Evolutionary conservation across 2,888 invertebrate species (phyloP).

Genomic region (Agrilus cyanescens): DNA sequence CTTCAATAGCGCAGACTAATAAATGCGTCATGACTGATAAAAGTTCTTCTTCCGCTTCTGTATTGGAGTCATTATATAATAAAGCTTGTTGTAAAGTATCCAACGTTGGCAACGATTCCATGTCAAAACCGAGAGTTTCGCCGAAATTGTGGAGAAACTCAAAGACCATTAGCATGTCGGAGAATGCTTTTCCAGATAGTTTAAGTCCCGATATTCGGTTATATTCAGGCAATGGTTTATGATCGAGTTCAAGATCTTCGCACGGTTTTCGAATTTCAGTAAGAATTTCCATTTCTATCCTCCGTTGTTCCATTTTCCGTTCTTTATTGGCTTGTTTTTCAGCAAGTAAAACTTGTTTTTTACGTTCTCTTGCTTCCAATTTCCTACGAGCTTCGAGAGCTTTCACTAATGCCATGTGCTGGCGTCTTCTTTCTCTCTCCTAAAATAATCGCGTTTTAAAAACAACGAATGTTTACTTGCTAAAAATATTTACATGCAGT

Average conservation of each 20-base stretch:
- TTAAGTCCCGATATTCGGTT: conserved; percentile 54
- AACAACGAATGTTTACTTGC: background rate
- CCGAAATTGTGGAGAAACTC: conserved; percentile 96
- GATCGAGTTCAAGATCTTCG: conserved; percentile 82
- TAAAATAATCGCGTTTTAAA: conserved; percentile 25
- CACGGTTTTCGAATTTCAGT: conserved; percentile 71
- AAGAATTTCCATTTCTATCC: conserved; percentile 54
- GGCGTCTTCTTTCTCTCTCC: conserved; percentile 81
- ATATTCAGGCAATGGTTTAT: conserved; percentile 57
- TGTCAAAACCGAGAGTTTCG: conserved; percentile 85
- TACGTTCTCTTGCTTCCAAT: conserved; percentile 74
- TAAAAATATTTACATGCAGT: background rate
- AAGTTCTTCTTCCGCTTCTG: conserved; percentile 74
- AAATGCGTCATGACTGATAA: conserved; percentile 81
- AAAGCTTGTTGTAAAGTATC: conserved; percentile 79
- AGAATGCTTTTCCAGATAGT: conserved; percentile 79
- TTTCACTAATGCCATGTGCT: conserved; percentile 81
- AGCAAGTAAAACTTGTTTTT: conserved; percentile 64
- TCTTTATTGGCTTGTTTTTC: conserved; percentile 79
- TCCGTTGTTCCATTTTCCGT: conserved; percentile 63
- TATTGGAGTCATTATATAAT: conserved; percentile 56
- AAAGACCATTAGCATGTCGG: conserved; percentile 87
- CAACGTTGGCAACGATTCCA: conserved; percentile 76
- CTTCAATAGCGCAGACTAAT: conserved; percentile 84
- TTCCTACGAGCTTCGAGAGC: conserved; percentile 77